These are phyloP conservation scores for Spea multiplicata DNA, from an alignment of 2,113 vertebrate species.

Conservation along the genomic window DNA sequence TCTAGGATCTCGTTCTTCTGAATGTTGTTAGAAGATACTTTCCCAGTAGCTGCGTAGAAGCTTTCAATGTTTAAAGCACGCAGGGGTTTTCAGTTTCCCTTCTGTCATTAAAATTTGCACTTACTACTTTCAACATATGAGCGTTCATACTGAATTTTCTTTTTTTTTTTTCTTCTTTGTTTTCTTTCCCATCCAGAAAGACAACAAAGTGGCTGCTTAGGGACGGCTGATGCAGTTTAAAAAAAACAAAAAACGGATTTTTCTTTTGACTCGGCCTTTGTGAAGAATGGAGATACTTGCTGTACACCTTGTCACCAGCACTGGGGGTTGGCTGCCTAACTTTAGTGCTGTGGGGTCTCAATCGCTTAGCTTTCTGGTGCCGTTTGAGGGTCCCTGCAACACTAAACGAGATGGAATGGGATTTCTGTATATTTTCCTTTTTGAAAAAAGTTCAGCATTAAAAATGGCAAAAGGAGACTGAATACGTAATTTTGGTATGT, in stretches of 20 bases:
- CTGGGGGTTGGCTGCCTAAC: conserved; percentile 74
- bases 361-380: background rate
- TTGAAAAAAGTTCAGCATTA: conserved; percentile 68
- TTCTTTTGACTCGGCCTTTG: conserved; percentile 70
- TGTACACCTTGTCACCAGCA: conserved; percentile 89
- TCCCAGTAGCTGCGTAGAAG: no score
- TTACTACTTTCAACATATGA: no score
- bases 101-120: no score
- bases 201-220: conserved; percentile 96
- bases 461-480: conserved; percentile 73
- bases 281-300: conserved; percentile 78
- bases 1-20: no score
- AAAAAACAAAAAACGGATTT: conserved; percentile 51
- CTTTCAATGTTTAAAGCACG: no score
- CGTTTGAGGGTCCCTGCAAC: conserved; percentile 15
- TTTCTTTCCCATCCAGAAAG: conserved; percentile 81
- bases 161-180: conserved; percentile 36
- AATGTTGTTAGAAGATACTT: no score
- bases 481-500: conserved; percentile 70
- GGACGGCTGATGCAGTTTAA: conserved; percentile 60
- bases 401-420: conserved; percentile 22
- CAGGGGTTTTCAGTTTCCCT: no score
- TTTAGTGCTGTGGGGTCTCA: conserved; percentile 31
- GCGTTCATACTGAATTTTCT: background rate
- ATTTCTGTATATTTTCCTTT: conserved; percentile 1